Base-by-base conservation (phyloP, 23 tunicate genomes). In the Styela clava region DNA sequence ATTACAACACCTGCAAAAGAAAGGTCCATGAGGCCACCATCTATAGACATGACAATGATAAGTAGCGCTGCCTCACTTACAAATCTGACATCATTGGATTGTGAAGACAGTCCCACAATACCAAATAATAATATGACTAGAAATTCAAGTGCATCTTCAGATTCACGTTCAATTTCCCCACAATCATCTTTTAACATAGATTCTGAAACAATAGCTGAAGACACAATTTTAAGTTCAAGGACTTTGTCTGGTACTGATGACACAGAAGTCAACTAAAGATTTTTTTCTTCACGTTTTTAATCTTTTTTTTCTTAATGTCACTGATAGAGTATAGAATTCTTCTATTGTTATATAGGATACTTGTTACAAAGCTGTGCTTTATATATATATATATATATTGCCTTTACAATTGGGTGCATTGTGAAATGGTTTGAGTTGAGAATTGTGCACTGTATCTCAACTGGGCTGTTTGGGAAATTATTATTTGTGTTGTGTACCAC, bases 21-120 rank as follows among this genome's bases (percentile, higher is more conserved):
- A 27, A 80, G 97, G 52, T 92, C 97, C 18, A 74, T 92, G 86
- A 79, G 97, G 25, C 94, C 91, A 25, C 97, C 97, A 9, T 92
- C 97, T 5, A 90, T 92, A 34, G 97, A 92, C 79, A 35, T 76
- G 81, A 76, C 81, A 28, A 76, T 76, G 81, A 76, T 76, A 21
- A 52, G 81, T 29, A 76, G 81, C 24, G 81, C 81, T 23, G 81
- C 81, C 0, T 76, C 81, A 24, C 27, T 76, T 0, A 76, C 81
- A 25, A 44, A 76, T 24, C 52, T 76, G 64, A 44, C 81, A 26
- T 33, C 81, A 0, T 29, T 76, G 33, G 81, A 76, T 24, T 52
- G 65, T 23, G 81, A 44, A 27, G 81, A 76, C 21, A 71, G 34
- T 34, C 56, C 56, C 56, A 44, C 56, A 5, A 12, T 44, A 7